Evolutionary conservation across 2,888 invertebrate species (phyloP), one percentile per base, ranked within the genome.

Genomic region (Cynaeus angustus): DNA sequence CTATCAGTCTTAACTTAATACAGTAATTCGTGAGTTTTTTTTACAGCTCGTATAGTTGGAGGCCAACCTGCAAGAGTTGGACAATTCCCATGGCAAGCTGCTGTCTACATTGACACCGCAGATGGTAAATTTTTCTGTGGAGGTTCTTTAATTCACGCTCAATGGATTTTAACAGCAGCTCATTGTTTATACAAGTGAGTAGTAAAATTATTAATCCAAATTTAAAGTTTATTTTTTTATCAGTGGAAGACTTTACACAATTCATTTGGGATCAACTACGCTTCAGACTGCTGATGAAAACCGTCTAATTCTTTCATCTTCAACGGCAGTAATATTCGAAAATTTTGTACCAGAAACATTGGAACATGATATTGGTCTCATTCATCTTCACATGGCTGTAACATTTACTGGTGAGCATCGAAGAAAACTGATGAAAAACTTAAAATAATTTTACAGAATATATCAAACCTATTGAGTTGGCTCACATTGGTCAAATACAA

Each of bases 151-250:
- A 70, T 77, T 9, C 72, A 71, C 21, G 6, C 30, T 0, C 70
- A 74, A 52, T 76, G 70, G 55, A 68, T 77, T 41, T 62, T 77
- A 46, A 77, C 76, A 9, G 76, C 77, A 9, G 77, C 75, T 7
- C 77, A 77, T 45, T 77, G 77, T 41, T 58, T 72, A 4, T 72
- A 74, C 7, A 43, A 46, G 76, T 76, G 72, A 72, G 70, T 21
- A n/a, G 28, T 13, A 7, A 26, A 5, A 37, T n/a, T n/a, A 37
- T 48, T 12, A 10, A 16, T 1, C 10, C 7, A 62, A 61, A 61
- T 8, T 10, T 21, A 14, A 1, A 28, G 16, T 26, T 5, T 12
- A 33, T 16, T 33, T 45, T 33, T 48, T 14, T 30, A 48, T 13
- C 26, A 64, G 64, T 43, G 64, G 28, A 30, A 10, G 53, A 53